Base-by-base conservation (phyloP, 2,797 vertebrate species). In the Enteromius treurensis region DNA sequence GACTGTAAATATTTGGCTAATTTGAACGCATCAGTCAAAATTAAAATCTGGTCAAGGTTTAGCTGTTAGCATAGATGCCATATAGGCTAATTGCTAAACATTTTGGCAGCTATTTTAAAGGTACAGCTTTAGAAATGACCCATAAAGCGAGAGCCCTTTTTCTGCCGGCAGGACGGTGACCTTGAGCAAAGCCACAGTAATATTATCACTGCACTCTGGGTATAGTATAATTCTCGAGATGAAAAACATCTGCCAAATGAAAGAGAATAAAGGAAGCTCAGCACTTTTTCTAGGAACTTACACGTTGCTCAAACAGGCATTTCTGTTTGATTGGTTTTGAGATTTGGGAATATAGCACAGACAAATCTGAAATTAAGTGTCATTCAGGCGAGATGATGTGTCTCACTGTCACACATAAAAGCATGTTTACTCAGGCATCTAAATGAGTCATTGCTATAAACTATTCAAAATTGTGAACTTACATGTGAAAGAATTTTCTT, bases 251-350 rank as follows among this genome's bases (percentile, higher is more conserved):
- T 51, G 29, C 42, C 69, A 81, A 81, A 64, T 81, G 42, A 70
- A 32, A 32, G 23, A 8, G 45, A 64, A 75, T 29, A 65, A 37
- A 40, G n/a, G 45, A 49, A 74, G n/a, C 55, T 82, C 80, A 82
- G 80, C 80, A 64, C 23, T 78, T 67, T 78, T 78, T 79, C 37
- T 74, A 21, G 37, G 19, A 70, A 67, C 19, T 40, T 51, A 68
- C 37, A 76, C 51, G 75, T 19, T 80, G 84, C 88, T 88, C 84
- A 88, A 86, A 87, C 47, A 82, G 77, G 60, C 84, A 86, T 32
- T 84, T 84, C 77, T 80, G 65, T 88, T 86, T 87, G 77, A 87
- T 83, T 87, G 73, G 86, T 19, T 87, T 71, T 6, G 68, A 84
- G 79, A 85, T 85, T 79, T 55, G 86, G 79, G 86, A 83, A 84